Base-by-base conservation (phyloP, 2,797 vertebrate genomes). In the Rhabdophis nuchalis region DNA sequence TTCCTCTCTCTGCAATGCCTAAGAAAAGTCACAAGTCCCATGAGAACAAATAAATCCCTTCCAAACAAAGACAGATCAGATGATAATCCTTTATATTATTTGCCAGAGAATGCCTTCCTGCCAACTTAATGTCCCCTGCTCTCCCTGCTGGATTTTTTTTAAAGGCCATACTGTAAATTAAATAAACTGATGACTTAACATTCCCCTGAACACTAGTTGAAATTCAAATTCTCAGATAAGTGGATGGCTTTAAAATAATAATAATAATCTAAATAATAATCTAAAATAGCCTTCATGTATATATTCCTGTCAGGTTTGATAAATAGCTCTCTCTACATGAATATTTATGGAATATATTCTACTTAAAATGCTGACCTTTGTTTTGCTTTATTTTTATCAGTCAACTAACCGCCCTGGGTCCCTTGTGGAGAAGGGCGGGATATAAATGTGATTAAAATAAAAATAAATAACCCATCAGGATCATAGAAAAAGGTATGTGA, bases 191-290 rank as follows among this genome's bases (percentile, higher is more conserved):
- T 94, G 61, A 89, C 94, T 96, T 96, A 96, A 95, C 54, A 68
- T 96, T 96, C 95, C 92, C 94, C 91, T 94, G 53, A 95, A 93
- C 85, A 90, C 93, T 95, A 82, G 90, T 95, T 96, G 94, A 96
- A 97, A 96, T 93, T 90, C 94, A 94, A 96, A 95, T 95, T 68
- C 95, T 95, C 94, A 96, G 95, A 96, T 96, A 96, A 96, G 94
- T 96, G 94, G 93, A 95, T 93, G 91, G 82, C 20, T 90, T 92
- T 88, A 93, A 94, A 95, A 94, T n/a, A n/a, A n/a, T n/a, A n/a
- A n/a, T n/a, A n/a, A n/a, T n/a, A n/a, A n/a, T n/a, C n/a, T n/a
- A n/a, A n/a, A n/a, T n/a, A 95, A 94, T 96, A 93, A 93, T 95
- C 93, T 94, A 92, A 92, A 94, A 96, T 95, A 93, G 95, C 89